Evolutionary conservation across 2,888 invertebrate genomes (phyloP).

Genomic region (Meganola albula): DNA sequence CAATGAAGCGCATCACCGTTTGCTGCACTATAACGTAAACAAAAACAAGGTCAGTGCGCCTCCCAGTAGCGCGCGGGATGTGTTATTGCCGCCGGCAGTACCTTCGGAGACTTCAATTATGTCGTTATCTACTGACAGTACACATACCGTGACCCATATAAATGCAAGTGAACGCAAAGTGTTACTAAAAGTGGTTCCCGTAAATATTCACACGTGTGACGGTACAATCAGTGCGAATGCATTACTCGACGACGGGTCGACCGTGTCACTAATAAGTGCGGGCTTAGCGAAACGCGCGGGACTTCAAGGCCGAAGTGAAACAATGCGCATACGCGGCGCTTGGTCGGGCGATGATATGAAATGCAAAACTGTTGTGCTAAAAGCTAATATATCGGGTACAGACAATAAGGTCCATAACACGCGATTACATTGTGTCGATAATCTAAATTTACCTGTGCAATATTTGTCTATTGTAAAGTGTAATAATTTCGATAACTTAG

Average conservation of each 20-base stretch:
- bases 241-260: neutral
- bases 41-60: too few species aligned
- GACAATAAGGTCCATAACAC: neutral
- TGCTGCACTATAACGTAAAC: slow-evolving; percentile 8
- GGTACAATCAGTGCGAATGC: neutral
- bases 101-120: too few species aligned
- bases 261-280: neutral
- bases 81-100: neutral
- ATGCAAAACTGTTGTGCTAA: neutral
- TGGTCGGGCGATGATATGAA: neutral
- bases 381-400: neutral
- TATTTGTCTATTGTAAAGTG: neutral
- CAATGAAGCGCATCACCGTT: slow-evolving; percentile 4
- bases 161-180: neutral
- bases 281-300: neutral
- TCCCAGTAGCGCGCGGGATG: neutral
- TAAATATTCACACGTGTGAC: neutral
- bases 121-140: too few species aligned
- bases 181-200: slow-evolving; percentile 1
- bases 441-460: slow-evolving; percentile 1
- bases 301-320: slow-evolving; percentile 1
- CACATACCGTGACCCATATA: neutral
- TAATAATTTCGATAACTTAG: neutral
- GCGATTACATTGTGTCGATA: neutral
- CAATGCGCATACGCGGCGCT: neutral